These are phyloP conservation scores for Aselliscus stoliczkanus DNA, from an alignment of 2,797 vertebrate genomes.

Conservation along the genomic window DNA sequence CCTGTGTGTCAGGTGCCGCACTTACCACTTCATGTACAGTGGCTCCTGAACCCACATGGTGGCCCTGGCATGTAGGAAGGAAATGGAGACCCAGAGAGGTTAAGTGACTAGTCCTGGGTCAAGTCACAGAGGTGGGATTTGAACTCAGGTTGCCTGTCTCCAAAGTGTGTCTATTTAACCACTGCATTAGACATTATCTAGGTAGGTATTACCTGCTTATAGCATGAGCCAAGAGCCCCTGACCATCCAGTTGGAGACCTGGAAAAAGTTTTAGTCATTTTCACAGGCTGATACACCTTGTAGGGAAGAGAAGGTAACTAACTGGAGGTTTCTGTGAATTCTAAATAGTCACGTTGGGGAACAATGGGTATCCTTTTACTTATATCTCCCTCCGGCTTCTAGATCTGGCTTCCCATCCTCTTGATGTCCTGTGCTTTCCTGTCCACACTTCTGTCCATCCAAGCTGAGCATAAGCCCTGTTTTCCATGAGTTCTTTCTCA, in stretches of 20 bases:
- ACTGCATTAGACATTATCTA: not conserved
- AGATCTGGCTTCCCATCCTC: not conserved
- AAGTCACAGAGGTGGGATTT: not conserved
- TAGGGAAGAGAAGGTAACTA: not conserved
- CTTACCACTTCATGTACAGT: not conserved
- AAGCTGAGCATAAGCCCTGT: not conserved
- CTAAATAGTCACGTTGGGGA: not conserved
- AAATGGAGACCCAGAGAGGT: not conserved
- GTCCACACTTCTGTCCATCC: not conserved
- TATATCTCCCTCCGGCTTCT: not conserved
- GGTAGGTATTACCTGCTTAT: not conserved
- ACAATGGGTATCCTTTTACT: not conserved
- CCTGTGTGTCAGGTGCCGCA: not conserved
- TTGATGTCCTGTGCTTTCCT: not conserved
- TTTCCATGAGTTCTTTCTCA: not conserved
- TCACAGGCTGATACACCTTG: not conserved
- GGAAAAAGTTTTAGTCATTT: not conserved
- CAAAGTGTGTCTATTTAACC: not conserved
- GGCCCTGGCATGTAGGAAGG: not conserved
- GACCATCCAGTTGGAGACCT: not conserved
- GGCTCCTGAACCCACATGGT: not conserved
- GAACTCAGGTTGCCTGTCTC: constrained; percentile 15
- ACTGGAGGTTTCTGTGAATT: not conserved
- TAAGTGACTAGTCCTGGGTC: not conserved
- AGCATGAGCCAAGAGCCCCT: not conserved